phyloP scores from a whole-genome alignment of 2,113 vertebrate species.

The Pelmatolapia mariae region DNA sequence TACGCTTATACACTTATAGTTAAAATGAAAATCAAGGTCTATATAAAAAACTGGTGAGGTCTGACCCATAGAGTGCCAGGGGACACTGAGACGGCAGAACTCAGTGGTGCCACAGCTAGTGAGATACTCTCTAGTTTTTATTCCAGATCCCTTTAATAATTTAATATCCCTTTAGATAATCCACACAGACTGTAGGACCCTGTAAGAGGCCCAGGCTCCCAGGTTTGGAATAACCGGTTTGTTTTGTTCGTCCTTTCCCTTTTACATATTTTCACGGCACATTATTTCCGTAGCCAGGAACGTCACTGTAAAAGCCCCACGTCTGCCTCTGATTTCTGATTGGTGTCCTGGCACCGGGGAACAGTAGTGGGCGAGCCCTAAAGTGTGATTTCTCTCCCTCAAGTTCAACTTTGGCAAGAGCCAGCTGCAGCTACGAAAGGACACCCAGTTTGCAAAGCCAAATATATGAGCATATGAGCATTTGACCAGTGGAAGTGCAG shows the following conservation, averaged over 20 bases:
- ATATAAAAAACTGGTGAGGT: background rate
- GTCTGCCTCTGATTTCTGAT: constrained; percentile 14
- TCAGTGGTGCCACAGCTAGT: background rate
- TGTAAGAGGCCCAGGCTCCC: background rate
- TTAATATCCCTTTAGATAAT: background rate
- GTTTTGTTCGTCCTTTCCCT: background rate
- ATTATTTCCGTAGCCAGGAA: background rate
- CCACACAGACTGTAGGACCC: background rate
- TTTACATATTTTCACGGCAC: background rate
- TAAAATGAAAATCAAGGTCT: background rate
- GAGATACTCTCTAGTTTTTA: background rate
- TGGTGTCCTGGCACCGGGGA: constrained; percentile 16
- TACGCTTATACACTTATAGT: background rate
- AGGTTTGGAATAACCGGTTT: background rate
- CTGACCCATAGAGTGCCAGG: background rate
- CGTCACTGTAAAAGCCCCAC: background rate
- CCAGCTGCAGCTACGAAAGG: background rate
- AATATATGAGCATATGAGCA: background rate
- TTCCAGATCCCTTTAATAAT: background rate
- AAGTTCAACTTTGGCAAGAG: background rate
- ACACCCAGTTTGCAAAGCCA: background rate
- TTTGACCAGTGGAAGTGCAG: background rate
- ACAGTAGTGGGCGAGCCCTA: constrained; percentile 1
- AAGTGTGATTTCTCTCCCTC: constrained; percentile 10
- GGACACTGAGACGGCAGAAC: background rate